phyloP scores from a whole-genome alignment of 1,140 invertebrate genomes.

The Dinoponera quadriceps region DNA sequence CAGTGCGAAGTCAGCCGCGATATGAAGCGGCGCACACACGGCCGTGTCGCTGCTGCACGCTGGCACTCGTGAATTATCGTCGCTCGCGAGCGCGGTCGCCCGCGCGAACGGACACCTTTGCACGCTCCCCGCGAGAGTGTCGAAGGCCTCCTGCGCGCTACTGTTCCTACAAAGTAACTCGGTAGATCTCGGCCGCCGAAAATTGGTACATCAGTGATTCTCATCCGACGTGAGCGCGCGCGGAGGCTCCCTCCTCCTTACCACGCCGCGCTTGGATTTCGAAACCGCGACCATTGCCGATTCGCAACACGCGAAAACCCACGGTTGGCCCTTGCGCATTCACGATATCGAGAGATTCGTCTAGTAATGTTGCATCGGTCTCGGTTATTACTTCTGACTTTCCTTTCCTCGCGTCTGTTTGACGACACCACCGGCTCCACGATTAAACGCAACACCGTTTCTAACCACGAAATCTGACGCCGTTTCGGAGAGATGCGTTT shows the following conservation, averaged over 20 bases:
- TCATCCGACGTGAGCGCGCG: too few relatives aligned
- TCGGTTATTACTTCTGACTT: too few relatives aligned
- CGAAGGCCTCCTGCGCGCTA: conserved; percentile 33
- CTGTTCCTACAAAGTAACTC: conserved; percentile 68
- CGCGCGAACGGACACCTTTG: conserved; percentile 14
- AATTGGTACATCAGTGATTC: conserved; percentile 51
- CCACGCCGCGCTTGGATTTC: not conserved
- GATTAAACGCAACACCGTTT: not conserved
- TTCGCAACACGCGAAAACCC: not conserved
- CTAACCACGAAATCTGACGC: too few relatives aligned
- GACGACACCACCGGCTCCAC: too few relatives aligned
- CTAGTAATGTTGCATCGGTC: too few relatives aligned
- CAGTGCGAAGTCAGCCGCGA: conserved; percentile 11
- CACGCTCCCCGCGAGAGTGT: conserved; percentile 50
- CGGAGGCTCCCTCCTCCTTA: too few relatives aligned
- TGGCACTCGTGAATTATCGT: conserved; percentile 46
- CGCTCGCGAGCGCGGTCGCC: conserved; percentile 61
- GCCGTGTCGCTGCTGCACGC: not conserved
- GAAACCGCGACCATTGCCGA: not conserved
- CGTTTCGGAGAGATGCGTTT: not conserved
- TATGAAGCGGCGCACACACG: conserved; percentile 23
- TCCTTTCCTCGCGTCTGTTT: too few relatives aligned
- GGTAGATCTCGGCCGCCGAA: conserved; percentile 33
- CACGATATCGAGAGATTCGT: not conserved
- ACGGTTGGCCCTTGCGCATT: too few relatives aligned